Percentiles rank a stretch among this genome's conserved stretches.
Conservation (phyloP, 1,140 invertebrate species). For the Cataglyphis hispanica region DNA sequence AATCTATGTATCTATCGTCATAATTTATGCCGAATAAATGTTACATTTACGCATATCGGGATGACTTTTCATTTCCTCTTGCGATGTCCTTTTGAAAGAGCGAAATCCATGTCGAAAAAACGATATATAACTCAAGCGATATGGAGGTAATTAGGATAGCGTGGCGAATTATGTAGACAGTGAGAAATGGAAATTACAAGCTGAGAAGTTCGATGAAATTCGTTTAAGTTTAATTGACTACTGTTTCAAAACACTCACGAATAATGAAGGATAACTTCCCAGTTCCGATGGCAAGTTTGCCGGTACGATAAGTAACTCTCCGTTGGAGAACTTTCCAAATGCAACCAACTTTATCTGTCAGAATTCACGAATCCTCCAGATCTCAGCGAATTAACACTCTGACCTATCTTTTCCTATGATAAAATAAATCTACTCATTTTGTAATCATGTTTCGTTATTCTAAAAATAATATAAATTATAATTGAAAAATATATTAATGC, state of each 20-base stretch:
- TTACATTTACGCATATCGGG: conserved; percentile 84
- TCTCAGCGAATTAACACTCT: conserved; percentile 39
- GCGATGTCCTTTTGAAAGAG: conserved; percentile 18
- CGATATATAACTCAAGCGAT: conserved; percentile 22
- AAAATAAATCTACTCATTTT: conserved; percentile 24
- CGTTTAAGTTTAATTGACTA: conserved; percentile 63
- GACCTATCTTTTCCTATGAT: conserved; percentile 21
- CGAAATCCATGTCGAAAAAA: neutral
- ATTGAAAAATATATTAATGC: conserved; percentile 19
- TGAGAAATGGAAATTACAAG: conserved; percentile 50
- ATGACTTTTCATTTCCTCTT: neutral
- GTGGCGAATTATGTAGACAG: conserved; percentile 45
- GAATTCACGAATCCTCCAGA: conserved; percentile 23
- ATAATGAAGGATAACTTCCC: conserved; percentile 61
- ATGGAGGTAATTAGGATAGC: conserved; percentile 47
- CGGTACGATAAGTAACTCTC: conserved; percentile 56
- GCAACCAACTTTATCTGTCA: conserved; percentile 58
- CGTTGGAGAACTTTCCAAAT: conserved; percentile 43
- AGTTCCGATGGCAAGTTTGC: conserved; percentile 50
- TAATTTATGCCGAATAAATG: conserved; percentile 87
- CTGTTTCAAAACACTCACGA: conserved; percentile 63
- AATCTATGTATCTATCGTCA: conserved; percentile 85
- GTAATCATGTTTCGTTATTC: conserved; percentile 14
- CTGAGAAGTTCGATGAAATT: conserved; percentile 60
- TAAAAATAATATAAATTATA: conserved; percentile 1